Conservation (phyloP, 2,113 vertebrate genomes). For the Gobiocypris rarus region DNA sequence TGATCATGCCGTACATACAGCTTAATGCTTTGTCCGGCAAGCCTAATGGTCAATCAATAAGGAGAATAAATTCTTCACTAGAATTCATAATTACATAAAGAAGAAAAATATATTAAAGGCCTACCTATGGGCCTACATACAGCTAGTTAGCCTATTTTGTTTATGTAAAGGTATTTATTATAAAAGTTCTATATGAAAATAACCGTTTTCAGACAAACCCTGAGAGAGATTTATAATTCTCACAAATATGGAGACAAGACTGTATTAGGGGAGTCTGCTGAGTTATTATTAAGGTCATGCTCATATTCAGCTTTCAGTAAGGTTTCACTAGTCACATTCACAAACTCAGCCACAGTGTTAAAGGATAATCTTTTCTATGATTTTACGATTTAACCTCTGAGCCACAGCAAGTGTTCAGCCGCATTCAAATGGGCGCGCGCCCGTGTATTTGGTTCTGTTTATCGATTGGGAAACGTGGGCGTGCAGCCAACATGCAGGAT, state of each 20-base stretch:
- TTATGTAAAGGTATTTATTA: neutral
- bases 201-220: neutral
- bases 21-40: neutral
- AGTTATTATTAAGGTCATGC: slow-evolving; percentile 31
- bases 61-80: neutral
- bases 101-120: neutral
- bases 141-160: neutral
- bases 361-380: slow-evolving; percentile 36
- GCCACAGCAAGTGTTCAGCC: slow-evolving; percentile 38
- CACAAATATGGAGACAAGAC: slow-evolving; percentile 17
- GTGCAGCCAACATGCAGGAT: slow-evolving; percentile 39
- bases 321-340: slow-evolving; percentile 22
- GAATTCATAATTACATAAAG: neutral
- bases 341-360: slow-evolving; percentile 31
- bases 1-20: neutral
- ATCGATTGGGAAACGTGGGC: slow-evolving; percentile 39
- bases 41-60: neutral
- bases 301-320: slow-evolving; percentile 24
- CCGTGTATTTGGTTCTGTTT: slow-evolving; percentile 42
- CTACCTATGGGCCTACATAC: neutral
- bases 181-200: neutral
- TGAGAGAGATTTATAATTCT: neutral
- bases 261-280: slow-evolving; percentile 4
- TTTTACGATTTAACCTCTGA: slow-evolving; percentile 44
- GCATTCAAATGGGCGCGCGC: slow-evolving; percentile 44